These are phyloP conservation scores for Cyprinodon tularosa DNA, from an alignment of 2,113 vertebrate genomes.

Conservation along the genomic window DNA sequence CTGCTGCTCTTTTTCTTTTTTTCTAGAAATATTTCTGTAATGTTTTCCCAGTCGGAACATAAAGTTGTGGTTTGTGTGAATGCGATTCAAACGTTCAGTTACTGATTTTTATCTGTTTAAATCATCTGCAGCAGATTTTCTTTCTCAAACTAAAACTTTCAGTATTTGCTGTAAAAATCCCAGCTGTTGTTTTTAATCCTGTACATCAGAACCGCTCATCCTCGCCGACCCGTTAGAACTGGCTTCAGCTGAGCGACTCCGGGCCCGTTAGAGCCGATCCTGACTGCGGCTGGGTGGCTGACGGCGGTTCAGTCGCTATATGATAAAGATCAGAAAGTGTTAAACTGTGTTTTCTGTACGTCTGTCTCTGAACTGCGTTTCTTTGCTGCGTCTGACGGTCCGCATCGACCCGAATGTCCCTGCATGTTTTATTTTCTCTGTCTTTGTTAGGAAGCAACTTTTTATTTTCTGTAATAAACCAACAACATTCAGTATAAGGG, in stretches of 20 bases:
- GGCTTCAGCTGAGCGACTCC: too few species aligned
- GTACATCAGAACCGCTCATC: neutral
- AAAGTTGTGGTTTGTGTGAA: constrained; percentile 25
- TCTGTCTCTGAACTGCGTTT: constrained; percentile 10
- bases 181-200: constrained; percentile 11
- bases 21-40: constrained; percentile 30
- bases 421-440: constrained; percentile 64
- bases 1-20: constrained; percentile 50
- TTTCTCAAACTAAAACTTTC: constrained; percentile 29
- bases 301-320: neutral
- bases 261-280: too few species aligned
- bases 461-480: constrained; percentile 76
- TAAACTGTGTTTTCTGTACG: constrained; percentile 33
- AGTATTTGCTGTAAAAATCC: constrained; percentile 50
- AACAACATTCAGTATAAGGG: constrained; percentile 37
- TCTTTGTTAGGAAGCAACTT: constrained; percentile 57
- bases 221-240: neutral
- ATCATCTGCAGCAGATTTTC: neutral
- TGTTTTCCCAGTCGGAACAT: constrained; percentile 14
- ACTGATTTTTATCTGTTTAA: constrained; percentile 35
- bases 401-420: constrained; percentile 37
- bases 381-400: neutral
- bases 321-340: constrained; percentile 29
- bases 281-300: fast-evolving
- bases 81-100: constrained; percentile 24